Base-by-base conservation (phyloP, 1,140 invertebrate genomes). In the Bombus vancouverensis region DNA sequence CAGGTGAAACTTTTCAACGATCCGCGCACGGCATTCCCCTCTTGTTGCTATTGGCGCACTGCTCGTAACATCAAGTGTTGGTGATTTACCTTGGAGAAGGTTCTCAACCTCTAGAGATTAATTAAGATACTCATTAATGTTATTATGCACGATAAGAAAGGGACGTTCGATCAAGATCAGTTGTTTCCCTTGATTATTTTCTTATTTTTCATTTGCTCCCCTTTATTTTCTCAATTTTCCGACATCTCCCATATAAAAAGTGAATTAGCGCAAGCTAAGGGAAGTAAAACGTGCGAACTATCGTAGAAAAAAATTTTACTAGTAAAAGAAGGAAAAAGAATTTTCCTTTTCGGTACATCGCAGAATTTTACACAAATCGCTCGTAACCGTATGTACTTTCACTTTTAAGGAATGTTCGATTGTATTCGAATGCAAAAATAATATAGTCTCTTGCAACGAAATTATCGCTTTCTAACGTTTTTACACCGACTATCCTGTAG, bases 1-100 rank as follows among this genome's bases (percentile, higher is more conserved):
- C 87, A 83, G 80, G 87, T 88, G 85, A 88, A 88, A 88, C 80
- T 75, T 78, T 53, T 83, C 57, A 77, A 78, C 79, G 85, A 87
- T 83, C 62, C 39, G 12, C 22, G 34, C 34, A 59, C 53, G 68
- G 70, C 53, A 73, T 75, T 81, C 73, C 71, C 65, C 57, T 74
- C 66, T 82, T 74, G 57, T 73, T 73, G 71, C 59, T 37, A 78
- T 78, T 74, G 59, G 68, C n/a, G 78, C 66, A 83, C 42, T 65
- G 74, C 59, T 83, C 74, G 42, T 86, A 81, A 88, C 68, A 86
- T 44, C 32, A 76, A 76, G 73, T 57, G 34, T 53, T 39, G 53
- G 74, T 76, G 74, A 76, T 76, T 76, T 76, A 76, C 53, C 74
- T 76, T 76, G 32, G 34, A 76, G 34, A 6, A 76, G 74, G 53